Evolutionary conservation across 2,888 invertebrate species (phyloP).

Genomic region (Hypolimnas misippus): DNA sequence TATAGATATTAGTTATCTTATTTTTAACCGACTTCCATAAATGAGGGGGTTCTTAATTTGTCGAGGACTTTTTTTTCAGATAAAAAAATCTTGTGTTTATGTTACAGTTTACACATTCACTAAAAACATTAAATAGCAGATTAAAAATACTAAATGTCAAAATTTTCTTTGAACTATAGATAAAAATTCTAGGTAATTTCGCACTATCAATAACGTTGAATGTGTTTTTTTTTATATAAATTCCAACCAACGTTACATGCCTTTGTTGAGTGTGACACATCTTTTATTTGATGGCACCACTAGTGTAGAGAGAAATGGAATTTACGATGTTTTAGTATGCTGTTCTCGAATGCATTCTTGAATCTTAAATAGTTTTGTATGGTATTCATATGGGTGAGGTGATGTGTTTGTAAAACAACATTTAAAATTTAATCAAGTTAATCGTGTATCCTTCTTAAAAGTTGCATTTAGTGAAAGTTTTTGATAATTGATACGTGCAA

Average conservation of each 20-base stretch:
- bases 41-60: too few species aligned
- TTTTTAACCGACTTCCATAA: too few species aligned
- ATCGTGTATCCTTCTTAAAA: not conserved
- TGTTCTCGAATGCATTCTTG: slow-evolving; percentile 23
- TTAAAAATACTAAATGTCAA: too few species aligned
- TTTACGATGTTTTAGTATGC: slow-evolving; percentile 14
- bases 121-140: too few species aligned
- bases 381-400: slow-evolving; percentile 26
- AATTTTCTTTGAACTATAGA: too few species aligned
- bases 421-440: not conserved
- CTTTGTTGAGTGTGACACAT: not conserved
- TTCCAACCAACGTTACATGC: not conserved
- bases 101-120: too few species aligned
- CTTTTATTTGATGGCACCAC: slow-evolving; percentile 10
- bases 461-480: slow-evolving; percentile 2
- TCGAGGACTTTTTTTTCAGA: too few species aligned
- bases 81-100: too few species aligned
- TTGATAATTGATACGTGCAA: not conserved
- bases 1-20: too few species aligned
- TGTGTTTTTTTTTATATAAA: not conserved
- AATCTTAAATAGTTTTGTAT: slow-evolving; percentile 28
- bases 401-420: slow-evolving; percentile 26
- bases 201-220: slow-evolving; percentile 5
- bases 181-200: not conserved
- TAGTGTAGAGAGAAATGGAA: not conserved